Conservation (phyloP, 2,797 vertebrate species). For the Oreochromis mossambicus region DNA sequence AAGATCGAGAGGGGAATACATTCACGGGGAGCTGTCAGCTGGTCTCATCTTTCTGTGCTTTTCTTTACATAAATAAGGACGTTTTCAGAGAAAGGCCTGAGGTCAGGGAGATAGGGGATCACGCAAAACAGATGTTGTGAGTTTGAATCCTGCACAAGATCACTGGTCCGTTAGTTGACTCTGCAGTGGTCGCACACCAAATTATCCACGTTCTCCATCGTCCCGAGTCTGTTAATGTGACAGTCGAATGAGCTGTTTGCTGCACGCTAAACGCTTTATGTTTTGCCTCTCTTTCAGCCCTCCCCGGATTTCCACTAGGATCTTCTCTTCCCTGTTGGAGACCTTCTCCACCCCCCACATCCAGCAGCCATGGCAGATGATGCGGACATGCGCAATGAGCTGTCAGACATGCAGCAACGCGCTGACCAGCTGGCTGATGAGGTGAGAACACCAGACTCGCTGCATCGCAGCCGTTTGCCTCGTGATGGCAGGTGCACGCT, state of each 20-base stretch:
- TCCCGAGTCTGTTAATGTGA: not conserved
- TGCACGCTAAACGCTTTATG: not conserved
- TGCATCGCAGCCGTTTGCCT: not conserved
- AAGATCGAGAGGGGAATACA: rapidly evolving
- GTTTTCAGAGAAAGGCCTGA: not conserved
- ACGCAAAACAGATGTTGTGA: not conserved
- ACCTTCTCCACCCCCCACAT: constrained; percentile 68
- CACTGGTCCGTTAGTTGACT: not conserved
- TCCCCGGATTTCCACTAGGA: constrained; percentile 68
- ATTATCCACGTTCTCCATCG: not conserved
- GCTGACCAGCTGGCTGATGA: constrained; percentile 98
- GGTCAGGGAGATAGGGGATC: not conserved
- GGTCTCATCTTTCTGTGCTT: not conserved
- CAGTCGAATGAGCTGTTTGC: not conserved
- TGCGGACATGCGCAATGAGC: constrained; percentile 98
- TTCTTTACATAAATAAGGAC: not conserved
- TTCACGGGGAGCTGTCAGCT: not conserved
- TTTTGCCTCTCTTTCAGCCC: constrained; percentile 51
- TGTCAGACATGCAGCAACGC: constrained; percentile 98
- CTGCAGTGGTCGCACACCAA: not conserved
- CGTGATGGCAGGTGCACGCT: not conserved
- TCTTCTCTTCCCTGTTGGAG: constrained; percentile 73
- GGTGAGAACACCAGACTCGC: constrained; percentile 71
- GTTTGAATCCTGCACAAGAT: not conserved
- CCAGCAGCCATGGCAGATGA: constrained; percentile 93